Evolutionary conservation across 2,797 vertebrate species (phyloP).

Genomic region (Kryptopterus vitreolus): DNA sequence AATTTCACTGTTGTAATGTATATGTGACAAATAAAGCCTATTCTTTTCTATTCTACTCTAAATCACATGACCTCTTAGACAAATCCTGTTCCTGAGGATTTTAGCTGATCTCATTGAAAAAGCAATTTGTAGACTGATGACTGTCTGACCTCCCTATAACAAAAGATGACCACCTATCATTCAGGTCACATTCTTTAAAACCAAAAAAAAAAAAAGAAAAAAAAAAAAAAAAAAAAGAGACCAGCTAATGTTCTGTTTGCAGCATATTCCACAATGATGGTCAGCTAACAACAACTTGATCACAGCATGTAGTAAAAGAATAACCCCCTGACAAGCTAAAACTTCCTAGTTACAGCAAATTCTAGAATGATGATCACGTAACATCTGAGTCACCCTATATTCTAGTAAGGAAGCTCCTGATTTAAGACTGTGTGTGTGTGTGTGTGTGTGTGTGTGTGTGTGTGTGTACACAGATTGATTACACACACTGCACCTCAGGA

Average conservation of each 20-base stretch:
- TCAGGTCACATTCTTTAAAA: too few relatives aligned
- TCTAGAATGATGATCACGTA: background rate
- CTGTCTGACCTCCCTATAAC: background rate
- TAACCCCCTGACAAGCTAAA: background rate
- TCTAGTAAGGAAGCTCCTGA: slow-evolving; percentile 9
- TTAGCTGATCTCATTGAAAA: too few relatives aligned
- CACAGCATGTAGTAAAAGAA: background rate
- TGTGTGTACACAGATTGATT: slow-evolving; percentile 2
- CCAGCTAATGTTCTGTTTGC: slow-evolving; percentile 3
- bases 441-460: background rate
- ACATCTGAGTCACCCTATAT: background rate
- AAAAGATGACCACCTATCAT: background rate
- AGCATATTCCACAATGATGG: background rate
- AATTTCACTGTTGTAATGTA: too few relatives aligned
- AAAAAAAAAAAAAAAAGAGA: slow-evolving; percentile 13
- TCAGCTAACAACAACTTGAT: background rate
- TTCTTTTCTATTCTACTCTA: too few relatives aligned
- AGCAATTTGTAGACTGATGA: background rate
- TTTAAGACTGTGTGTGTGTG: slow-evolving; percentile 8
- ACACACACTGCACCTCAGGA: background rate
- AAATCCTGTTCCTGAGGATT: background rate
- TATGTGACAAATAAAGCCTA: too few relatives aligned
- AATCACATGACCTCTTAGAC: too few relatives aligned
- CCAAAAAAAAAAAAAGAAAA: too few relatives aligned
- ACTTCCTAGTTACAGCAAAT: background rate